A percentile compares a stretch with the other conserved stretches of the same genome.
Conservation (phyloP, 2,113 vertebrate species). For the Mellivora capensis region DNA sequence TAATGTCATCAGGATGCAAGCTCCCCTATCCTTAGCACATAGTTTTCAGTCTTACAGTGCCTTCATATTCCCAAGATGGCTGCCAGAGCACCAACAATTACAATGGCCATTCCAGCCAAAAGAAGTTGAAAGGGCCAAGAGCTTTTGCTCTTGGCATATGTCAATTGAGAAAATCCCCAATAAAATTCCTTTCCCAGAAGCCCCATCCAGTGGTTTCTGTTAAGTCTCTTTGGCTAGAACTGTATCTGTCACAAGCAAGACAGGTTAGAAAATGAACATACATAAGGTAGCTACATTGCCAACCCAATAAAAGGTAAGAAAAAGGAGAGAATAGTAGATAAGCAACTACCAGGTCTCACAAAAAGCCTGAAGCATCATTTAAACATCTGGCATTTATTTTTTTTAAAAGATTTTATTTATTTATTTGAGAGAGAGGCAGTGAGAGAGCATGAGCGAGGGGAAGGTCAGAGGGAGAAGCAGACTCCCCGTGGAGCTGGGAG, state of each 20-base stretch:
- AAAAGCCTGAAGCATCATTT: not conserved
- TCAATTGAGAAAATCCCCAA: not conserved
- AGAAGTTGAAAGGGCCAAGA: not conserved
- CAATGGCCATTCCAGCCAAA: not conserved
- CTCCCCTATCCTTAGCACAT: not conserved
- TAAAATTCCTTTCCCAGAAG: not conserved
- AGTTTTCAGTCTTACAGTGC: not conserved
- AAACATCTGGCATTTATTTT: not conserved
- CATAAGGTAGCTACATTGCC: not conserved
- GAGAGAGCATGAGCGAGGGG: too few species aligned
- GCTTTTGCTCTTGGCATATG: too few species aligned
- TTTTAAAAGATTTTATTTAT: too few species aligned
- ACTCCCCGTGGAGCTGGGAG: too few species aligned
- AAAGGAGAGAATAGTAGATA: not conserved
- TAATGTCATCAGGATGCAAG: not conserved
- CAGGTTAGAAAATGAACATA: not conserved
- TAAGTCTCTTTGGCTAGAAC: not conserved
- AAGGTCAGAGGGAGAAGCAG: too few species aligned
- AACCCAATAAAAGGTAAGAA: not conserved
- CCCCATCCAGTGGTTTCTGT: not conserved
- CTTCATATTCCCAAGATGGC: not conserved
- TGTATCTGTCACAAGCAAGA: not conserved
- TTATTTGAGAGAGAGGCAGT: too few species aligned
- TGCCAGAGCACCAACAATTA: not conserved
- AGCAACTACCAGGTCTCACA: not conserved